Percentiles rank a stretch among this genome's conserved stretches.
Evolutionary conservation across 2,797 vertebrate genomes (phyloP).

Genomic region (Mormyrus proboscirostris): DNA sequence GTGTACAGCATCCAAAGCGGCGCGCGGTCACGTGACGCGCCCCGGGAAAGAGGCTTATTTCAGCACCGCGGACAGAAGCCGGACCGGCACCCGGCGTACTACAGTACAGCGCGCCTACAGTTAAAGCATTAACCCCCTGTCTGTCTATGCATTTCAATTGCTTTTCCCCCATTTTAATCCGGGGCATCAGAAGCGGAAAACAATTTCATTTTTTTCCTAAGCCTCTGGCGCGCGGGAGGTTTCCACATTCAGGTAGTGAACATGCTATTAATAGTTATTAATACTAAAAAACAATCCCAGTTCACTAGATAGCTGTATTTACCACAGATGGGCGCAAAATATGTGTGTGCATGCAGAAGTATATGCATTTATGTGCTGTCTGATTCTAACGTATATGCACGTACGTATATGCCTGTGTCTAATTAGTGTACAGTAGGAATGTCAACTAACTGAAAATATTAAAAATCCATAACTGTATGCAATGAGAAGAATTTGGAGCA

Average conservation of each 20-base stretch:
- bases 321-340: neutral
- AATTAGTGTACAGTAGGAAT: neutral
- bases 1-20: slow-evolving; percentile 22
- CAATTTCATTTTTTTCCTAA: neutral
- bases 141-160: slow-evolving; percentile 3
- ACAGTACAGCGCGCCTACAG: neutral
- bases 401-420: neutral
- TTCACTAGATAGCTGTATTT: neutral
- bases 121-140: neutral
- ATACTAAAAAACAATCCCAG: neutral
- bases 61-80: slow-evolving; percentile 35
- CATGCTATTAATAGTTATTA: slow-evolving; percentile 8
- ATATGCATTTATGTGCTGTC: neutral
- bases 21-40: slow-evolving; percentile 39
- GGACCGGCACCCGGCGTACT: neutral
- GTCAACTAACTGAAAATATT: neutral
- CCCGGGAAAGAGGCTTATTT: slow-evolving; percentile 19
- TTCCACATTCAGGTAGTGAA: neutral
- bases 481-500: neutral
- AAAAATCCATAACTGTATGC: neutral
- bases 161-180: neutral
- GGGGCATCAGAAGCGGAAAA: neutral
- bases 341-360: neutral
- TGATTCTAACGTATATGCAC: neutral
- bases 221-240: neutral